Percentiles rank a stretch among this genome's conserved stretches.
Conservation (phyloP, 1,140 invertebrate genomes). For the Sycobia sp. region DNA sequence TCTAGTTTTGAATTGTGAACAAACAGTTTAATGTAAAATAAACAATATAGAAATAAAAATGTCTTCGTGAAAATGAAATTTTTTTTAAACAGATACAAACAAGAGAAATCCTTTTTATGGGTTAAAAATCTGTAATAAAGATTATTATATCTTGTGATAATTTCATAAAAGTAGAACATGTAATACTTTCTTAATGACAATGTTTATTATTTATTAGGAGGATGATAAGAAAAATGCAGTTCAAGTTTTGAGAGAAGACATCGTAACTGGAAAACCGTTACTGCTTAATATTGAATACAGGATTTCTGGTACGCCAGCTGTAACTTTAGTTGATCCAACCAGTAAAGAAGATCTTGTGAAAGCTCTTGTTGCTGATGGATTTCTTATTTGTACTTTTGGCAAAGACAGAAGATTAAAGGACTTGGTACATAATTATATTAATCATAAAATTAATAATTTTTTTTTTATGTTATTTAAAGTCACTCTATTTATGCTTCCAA, state of each 20-base stretch:
- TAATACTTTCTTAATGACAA: neutral
- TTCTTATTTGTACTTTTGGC: conserved; percentile 79
- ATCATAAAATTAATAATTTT: too few species aligned
- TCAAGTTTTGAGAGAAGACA: conserved; percentile 71
- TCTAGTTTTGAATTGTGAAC: too few species aligned
- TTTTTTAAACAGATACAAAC: too few species aligned
- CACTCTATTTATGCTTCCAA: too few species aligned
- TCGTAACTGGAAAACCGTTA: conserved; percentile 69
- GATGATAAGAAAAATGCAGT: conserved; percentile 81
- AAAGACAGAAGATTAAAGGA: conserved; percentile 82
- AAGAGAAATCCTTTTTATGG: too few species aligned
- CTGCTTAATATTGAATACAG: conserved; percentile 77
- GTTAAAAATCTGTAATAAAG: too few species aligned
- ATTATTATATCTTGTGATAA: too few species aligned
- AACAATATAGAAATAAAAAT: too few species aligned
- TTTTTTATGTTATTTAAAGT: too few species aligned
- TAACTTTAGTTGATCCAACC: conserved; percentile 73
- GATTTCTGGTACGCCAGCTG: conserved; percentile 68
- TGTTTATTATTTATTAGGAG: conserved; percentile 56
- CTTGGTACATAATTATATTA: conserved; percentile 64
- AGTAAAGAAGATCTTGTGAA: conserved; percentile 84
- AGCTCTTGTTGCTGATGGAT: conserved; percentile 83
- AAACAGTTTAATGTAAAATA: too few species aligned
- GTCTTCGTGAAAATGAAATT: too few species aligned
- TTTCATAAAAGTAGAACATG: too few species aligned